phyloP scores from a whole-genome alignment of 92 coral and sea anemone genomes.

The Porites rus region DNA sequence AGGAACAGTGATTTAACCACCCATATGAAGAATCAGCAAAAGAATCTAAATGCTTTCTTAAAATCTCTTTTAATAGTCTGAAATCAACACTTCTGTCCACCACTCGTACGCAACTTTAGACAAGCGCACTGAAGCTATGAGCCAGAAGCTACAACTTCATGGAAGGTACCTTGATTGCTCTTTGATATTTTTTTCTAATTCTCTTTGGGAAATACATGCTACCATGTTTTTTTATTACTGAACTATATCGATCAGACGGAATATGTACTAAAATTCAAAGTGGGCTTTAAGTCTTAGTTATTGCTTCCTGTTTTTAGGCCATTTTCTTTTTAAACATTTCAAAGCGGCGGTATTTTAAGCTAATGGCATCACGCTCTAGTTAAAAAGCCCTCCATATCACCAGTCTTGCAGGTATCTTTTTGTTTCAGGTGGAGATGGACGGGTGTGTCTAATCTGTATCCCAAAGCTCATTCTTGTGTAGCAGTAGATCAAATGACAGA shows the following conservation, averaged over 20 bases:
- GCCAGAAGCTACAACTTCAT: slow-evolving; percentile 58
- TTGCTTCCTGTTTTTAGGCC: too few relatives aligned
- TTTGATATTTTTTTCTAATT: too few relatives aligned
- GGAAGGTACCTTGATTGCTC: slow-evolving; percentile 67
- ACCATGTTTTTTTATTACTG: not conserved
- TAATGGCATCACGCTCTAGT: too few relatives aligned
- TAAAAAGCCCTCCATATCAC: not conserved
- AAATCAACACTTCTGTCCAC: slow-evolving; percentile 87
- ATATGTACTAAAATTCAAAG: too few relatives aligned
- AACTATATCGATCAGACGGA: too few relatives aligned
- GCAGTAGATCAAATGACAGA: slow-evolving; percentile 71
- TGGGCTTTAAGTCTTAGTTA: too few relatives aligned
- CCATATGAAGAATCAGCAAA: too few relatives aligned
- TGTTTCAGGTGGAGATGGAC: slow-evolving; percentile 88
- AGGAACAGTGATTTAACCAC: too few relatives aligned
- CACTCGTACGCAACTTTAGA: slow-evolving; percentile 86
- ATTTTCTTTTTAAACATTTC: too few relatives aligned
- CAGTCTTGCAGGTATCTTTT: not conserved
- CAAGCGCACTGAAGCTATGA: slow-evolving; percentile 69
- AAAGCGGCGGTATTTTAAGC: too few relatives aligned
- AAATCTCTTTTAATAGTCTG: slow-evolving; percentile 57
- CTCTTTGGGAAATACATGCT: not conserved
- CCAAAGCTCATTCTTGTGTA: slow-evolving; percentile 84
- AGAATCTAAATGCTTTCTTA: too few relatives aligned
- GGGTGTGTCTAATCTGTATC: slow-evolving; percentile 83